A percentile compares a stretch with the other conserved stretches of the same genome.
phyloP scores from a whole-genome alignment of 2,888 invertebrate species.

The Orchesella flavescens region DNA sequence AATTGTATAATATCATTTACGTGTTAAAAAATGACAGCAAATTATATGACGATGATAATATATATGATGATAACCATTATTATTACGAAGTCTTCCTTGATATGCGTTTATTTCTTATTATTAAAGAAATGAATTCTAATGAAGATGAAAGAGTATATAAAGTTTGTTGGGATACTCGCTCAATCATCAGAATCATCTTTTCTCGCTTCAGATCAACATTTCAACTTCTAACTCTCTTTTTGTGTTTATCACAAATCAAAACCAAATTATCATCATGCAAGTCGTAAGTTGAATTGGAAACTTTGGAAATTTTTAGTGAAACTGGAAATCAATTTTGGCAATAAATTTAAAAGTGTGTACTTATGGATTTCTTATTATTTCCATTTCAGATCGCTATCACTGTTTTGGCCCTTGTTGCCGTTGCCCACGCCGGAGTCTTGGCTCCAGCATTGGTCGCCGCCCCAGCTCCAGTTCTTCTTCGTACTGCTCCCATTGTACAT shows the following conservation, averaged over 20 bases:
- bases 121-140: not conserved
- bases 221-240: not conserved
- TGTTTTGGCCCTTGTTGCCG: slow-evolving; percentile 39
- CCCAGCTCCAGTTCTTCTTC: no score
- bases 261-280: slow-evolving; percentile 26
- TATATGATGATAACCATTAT: no score
- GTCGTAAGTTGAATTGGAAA: slow-evolving; percentile 11
- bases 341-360: no score
- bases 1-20: no score
- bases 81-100: no score
- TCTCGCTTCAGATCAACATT: not conserved
- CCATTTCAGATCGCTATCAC: slow-evolving; percentile 6
- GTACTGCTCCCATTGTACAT: not conserved
- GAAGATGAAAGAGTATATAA: slow-evolving; percentile 5
- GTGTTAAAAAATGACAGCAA: no score
- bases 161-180: not conserved
- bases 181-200: slow-evolving; percentile 15
- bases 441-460: no score
- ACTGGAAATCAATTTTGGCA: no score
- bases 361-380: not conserved
- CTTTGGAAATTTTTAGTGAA: no score
- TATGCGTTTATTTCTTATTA: no score
- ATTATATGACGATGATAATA: no score
- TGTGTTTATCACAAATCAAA: slow-evolving; percentile 13
- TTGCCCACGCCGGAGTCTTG: slow-evolving; percentile 24